Evolutionary conservation across 2,113 vertebrate genomes (phyloP).

Genomic region (Zosterops pallidus): DNA sequence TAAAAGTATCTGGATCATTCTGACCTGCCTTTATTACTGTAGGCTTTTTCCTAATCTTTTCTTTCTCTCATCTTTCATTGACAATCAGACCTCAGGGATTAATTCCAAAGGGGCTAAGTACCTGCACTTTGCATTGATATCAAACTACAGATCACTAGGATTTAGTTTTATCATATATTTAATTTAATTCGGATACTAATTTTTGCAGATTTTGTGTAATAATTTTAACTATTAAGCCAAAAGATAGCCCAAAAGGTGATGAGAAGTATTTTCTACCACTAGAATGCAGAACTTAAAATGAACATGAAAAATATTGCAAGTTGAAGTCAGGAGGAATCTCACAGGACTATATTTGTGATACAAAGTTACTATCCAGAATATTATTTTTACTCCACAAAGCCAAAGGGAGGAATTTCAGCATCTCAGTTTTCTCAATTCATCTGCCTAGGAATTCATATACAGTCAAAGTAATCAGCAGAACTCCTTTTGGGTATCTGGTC

Average conservation of each 20-base stretch:
- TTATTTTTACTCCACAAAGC: not conserved
- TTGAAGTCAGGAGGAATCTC: not conserved
- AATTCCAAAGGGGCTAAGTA: not conserved
- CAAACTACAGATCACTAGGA: not conserved
- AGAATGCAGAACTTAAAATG: not conserved
- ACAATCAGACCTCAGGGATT: not conserved
- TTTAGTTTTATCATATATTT: not conserved
- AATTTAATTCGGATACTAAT: not conserved
- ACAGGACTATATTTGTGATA: not conserved
- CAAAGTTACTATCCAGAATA: not conserved
- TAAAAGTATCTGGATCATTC: not conserved
- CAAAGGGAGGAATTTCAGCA: not conserved
- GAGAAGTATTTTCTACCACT: not conserved
- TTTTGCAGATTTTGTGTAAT: not conserved
- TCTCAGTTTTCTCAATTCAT: not conserved
- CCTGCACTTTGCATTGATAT: not conserved
- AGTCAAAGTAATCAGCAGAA: not conserved
- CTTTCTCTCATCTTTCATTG: not conserved
- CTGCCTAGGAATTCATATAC: not conserved
- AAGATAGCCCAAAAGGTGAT: not conserved
- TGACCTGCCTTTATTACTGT: not conserved
- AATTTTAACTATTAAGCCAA: not conserved
- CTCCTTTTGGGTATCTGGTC: not conserved
- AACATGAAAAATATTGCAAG: not conserved
- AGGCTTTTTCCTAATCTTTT: not conserved